Base-by-base conservation (phyloP, 1,140 invertebrate species). In the Anadara kagoshimensis region DNA sequence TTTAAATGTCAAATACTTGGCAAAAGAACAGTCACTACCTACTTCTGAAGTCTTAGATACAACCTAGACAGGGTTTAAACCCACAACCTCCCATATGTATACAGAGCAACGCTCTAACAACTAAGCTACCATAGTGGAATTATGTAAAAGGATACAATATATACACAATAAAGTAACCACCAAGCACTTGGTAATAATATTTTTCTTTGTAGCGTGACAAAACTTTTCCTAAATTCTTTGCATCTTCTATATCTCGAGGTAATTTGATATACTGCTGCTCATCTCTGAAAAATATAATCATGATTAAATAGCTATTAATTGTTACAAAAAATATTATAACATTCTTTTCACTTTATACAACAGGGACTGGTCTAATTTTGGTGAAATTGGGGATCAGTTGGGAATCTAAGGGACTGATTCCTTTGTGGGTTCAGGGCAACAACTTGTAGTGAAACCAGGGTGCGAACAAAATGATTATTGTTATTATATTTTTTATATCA, bases 141-240 rank as follows among this genome's bases (percentile, higher is more conserved):
- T 22, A 18, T 72, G 57, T 49, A 87, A 94, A 96, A 97, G 95
- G 95, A 97, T 98, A 98, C 96, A 99, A 98, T 90, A 99, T 95
- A 89, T 98, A 99, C n/a, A 94, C 94, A 67, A 96, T 90, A 84
- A 97, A 95, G 73, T 98, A 93, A 81, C 94, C 96, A 59, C 92
- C 91, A 80, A 99, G 90, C 62, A 99, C 98, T 93, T 97, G 93
- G 83, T 93, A 93, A 87, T 95, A 98, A 91, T 99, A 97, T 83
- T 94, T 93, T 69, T 98, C 96, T 90, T 97, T 99, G 87, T 99
- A 99, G 80, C 93, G 91, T 87, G 94, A 94, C 78, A 99, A 91
- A 47, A 99, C 93, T 88, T 93, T 92, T 74, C 97, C 98, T 61
- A 99, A 90, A 84, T 95, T 93, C 91, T 99, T 99, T 8, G 97